These are phyloP conservation scores for Chironomus tepperi DNA, from an alignment of 1,140 invertebrate genomes.

Conservation along the genomic window DNA sequence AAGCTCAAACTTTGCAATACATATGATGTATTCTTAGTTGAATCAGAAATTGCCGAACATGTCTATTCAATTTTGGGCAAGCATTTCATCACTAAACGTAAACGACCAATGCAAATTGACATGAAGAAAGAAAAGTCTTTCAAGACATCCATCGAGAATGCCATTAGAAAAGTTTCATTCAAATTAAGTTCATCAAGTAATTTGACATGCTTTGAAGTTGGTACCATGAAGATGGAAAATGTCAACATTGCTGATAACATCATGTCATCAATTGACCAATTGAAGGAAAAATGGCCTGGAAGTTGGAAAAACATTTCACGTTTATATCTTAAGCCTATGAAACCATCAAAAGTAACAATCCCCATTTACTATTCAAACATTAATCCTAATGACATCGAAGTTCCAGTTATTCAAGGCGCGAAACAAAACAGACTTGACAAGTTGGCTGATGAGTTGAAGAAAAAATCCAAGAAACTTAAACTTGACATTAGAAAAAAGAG, in stretches of 20 bases:
- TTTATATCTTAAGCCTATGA: background rate
- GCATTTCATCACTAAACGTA: conserved; percentile 6
- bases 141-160: background rate
- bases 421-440: background rate
- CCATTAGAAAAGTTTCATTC: background rate
- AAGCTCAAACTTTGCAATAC: background rate
- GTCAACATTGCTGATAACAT: background rate
- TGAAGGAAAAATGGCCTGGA: background rate
- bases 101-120: background rate
- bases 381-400: background rate
- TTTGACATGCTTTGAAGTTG: background rate
- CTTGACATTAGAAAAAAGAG: background rate
- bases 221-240: background rate
- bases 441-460: background rate
- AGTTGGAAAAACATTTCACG: background rate
- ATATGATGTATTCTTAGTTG: background rate
- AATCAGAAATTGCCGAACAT: background rate
- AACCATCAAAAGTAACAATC: background rate
- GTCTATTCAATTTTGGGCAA: background rate
- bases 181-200: background rate
- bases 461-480: background rate
- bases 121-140: background rate
- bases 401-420: background rate
- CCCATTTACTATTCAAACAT: conserved; percentile 10
- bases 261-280: background rate